Evolutionary conservation across 2,113 vertebrate genomes (phyloP).

Genomic region (Cebus imitator): DNA sequence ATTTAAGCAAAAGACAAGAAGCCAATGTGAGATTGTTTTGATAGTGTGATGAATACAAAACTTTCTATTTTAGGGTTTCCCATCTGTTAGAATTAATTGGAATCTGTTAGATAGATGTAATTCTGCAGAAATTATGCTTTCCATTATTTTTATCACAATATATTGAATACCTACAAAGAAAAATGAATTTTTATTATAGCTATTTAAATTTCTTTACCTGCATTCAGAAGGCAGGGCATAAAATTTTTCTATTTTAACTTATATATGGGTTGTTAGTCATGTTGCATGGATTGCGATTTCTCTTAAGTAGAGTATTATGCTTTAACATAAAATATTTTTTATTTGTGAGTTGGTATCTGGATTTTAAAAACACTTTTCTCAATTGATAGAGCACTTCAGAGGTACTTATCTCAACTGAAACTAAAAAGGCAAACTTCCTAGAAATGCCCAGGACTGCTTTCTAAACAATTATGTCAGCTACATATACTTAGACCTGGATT

Average conservation of each 20-base stretch:
- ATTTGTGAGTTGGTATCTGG: not conserved
- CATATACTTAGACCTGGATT: not conserved
- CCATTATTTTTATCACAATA: constrained; percentile 31
- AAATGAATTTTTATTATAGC: constrained; percentile 1
- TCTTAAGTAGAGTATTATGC: not conserved
- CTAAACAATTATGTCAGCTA: not conserved
- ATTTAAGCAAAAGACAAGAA: not conserved
- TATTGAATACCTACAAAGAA: constrained; percentile 4
- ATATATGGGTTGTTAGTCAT: not conserved
- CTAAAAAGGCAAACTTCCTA: not conserved
- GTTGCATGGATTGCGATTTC: not conserved
- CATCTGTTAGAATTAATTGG: not conserved
- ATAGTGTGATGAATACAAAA: not conserved
- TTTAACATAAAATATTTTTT: constrained; percentile 22
- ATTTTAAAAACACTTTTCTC: not conserved
- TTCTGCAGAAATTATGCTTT: constrained; percentile 33
- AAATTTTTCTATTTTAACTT: not conserved
- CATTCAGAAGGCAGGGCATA: not conserved
- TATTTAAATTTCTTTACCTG: not conserved
- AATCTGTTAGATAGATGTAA: constrained; percentile 1
- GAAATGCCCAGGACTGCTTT: not conserved
- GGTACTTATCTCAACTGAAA: not conserved
- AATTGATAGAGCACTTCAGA: not conserved
- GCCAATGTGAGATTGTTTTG: not conserved
- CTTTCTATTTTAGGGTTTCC: constrained; percentile 1